Evolutionary conservation across 2,888 invertebrate species (phyloP).

Genomic region (Dione juno): DNA sequence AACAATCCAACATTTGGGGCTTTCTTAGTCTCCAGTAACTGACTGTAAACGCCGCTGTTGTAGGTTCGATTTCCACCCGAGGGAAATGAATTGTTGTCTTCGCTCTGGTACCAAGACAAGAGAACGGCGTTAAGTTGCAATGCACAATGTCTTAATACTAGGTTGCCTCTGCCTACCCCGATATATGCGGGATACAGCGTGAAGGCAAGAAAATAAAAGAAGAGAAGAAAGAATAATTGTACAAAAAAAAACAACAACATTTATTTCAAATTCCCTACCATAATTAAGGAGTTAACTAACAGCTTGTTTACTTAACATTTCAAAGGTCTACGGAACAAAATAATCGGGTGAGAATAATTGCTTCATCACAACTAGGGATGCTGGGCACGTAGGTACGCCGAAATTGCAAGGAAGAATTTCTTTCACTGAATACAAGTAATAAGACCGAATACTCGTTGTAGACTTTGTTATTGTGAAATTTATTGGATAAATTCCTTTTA

Average conservation of each 20-base stretch:
- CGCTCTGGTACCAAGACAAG: not conserved
- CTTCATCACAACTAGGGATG: constrained; percentile 30
- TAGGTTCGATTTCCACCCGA: not conserved
- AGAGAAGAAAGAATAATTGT: not conserved
- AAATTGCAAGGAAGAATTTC: constrained; percentile 35
- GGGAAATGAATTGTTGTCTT: not conserved
- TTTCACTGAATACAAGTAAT: constrained; percentile 27
- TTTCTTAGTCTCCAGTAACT: no score
- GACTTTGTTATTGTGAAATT: constrained; percentile 11
- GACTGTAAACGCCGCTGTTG: not conserved
- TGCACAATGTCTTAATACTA: no score
- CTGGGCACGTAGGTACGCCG: constrained; percentile 29
- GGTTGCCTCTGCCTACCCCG: no score
- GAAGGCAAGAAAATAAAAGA: not conserved
- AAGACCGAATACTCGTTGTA: not conserved
- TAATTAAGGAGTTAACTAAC: constrained; percentile 20
- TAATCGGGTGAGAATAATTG: constrained; percentile 26
- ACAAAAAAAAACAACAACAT: not conserved
- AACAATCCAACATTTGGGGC: no score
- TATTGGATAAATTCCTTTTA: not conserved
- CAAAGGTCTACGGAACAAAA: constrained; percentile 27
- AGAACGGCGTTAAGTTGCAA: no score
- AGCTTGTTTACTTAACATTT: constrained; percentile 22
- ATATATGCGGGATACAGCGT: not conserved
- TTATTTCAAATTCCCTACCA: not conserved